Evolutionary conservation across 2,888 invertebrate genomes (phyloP).

Genomic region (Acrobasis consociella): DNA sequence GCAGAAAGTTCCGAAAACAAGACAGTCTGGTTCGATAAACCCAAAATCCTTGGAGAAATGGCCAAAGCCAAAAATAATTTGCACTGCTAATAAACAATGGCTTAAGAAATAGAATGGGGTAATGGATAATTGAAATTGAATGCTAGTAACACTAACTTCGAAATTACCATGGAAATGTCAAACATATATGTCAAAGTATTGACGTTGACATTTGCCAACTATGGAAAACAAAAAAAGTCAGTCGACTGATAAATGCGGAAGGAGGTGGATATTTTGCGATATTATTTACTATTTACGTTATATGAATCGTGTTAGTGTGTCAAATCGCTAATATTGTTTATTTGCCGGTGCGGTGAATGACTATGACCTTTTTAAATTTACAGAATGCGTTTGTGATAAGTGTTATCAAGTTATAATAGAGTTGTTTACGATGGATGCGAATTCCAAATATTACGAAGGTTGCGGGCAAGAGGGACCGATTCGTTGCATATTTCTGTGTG

Average conservation of each 20-base stretch:
- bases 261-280: constrained; percentile 27
- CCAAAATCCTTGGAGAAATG: too few relatives aligned
- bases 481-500: constrained; percentile 90
- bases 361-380: constrained; percentile 27
- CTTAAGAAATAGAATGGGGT: neutral
- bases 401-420: constrained; percentile 33
- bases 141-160: neutral
- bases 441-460: constrained; percentile 79
- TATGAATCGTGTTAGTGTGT: constrained; percentile 40
- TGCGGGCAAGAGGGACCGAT: constrained; percentile 87
- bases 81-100: too few relatives aligned
- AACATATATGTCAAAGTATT: neutral
- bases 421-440: constrained; percentile 69
- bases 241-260: constrained; percentile 37
- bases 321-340: constrained; percentile 33
- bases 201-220: neutral
- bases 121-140: neutral
- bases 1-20: too few relatives aligned
- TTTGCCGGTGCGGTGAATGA: constrained; percentile 30
- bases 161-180: neutral
- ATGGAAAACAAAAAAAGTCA: constrained; percentile 37
- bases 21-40: too few relatives aligned
- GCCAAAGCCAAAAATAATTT: too few relatives aligned
- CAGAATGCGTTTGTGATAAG: constrained; percentile 40
- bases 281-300: constrained; percentile 46